Percentiles rank a stretch among this genome's conserved stretches.
Conservation (phyloP, 2,797 vertebrate species). For the Ataeniobius toweri region DNA sequence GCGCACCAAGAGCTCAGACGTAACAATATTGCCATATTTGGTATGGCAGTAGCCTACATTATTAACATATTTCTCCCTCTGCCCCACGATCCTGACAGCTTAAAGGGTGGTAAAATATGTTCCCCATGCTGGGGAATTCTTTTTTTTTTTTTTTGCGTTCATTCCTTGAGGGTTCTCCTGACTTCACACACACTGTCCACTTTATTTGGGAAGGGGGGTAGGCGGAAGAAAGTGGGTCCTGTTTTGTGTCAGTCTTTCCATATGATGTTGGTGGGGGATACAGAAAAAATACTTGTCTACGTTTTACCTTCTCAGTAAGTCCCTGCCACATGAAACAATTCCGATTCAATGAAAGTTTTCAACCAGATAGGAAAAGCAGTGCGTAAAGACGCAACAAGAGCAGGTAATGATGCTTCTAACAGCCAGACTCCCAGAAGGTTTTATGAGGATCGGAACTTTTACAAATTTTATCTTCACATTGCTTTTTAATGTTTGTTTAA, state of each 20-base stretch:
- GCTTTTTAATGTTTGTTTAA: conserved; percentile 18
- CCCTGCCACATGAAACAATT: conserved; percentile 75
- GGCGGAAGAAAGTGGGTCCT: conserved; percentile 57
- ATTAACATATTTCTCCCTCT: conserved; percentile 95
- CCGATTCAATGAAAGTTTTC: conserved; percentile 45
- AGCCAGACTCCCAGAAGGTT: conserved; percentile 34
- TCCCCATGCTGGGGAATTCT: conserved; percentile 91
- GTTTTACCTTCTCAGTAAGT: conserved; percentile 71
- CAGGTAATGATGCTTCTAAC: conserved; percentile 1
- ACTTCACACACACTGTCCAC: conserved; percentile 90
- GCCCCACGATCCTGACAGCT: conserved; percentile 97
- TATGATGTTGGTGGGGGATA: conserved; percentile 60
- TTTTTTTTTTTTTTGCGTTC: conserved; percentile 80
- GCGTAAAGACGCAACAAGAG: conserved; percentile 56
- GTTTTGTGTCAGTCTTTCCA: conserved; percentile 82
- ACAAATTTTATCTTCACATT: conserved; percentile 9
- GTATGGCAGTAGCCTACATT: conserved; percentile 98
- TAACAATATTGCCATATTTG: conserved; percentile 99
- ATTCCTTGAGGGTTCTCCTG: conserved; percentile 82
- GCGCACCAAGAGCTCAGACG: conserved; percentile 92
- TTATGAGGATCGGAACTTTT: conserved; percentile 32
- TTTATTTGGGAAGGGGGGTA: conserved; percentile 52
- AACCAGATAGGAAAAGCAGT: conserved; percentile 34
- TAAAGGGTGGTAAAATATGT: conserved; percentile 96
- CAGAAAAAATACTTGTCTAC: conserved; percentile 63